Evolutionary conservation across 2,797 vertebrate genomes (phyloP).

Genomic region (Hybognathus amarus): DNA sequence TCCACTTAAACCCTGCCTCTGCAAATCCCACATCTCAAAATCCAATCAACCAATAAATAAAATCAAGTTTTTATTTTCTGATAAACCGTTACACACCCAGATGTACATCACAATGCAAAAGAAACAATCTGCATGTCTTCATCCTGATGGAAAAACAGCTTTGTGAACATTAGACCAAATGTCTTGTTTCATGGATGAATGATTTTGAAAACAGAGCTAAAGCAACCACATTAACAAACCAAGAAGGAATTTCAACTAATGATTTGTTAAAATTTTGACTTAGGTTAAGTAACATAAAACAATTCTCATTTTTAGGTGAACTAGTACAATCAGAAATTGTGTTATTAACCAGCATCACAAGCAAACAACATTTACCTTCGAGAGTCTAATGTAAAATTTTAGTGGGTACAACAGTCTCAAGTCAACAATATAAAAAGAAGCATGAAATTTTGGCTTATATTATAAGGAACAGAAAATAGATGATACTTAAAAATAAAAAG

Average conservation of each 20-base stretch:
- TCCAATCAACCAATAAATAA: not conserved
- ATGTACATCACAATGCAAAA: no score
- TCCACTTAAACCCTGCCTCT: no score
- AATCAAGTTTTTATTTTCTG: not conserved
- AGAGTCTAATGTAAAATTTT: not conserved
- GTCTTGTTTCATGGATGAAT: not conserved
- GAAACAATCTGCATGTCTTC: not conserved
- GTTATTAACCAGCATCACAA: not conserved
- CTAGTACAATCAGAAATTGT: not conserved
- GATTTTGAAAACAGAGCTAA: not conserved
- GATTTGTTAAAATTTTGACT: not conserved
- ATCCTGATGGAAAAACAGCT: not conserved
- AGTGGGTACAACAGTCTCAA: not conserved
- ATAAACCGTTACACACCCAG: no score
- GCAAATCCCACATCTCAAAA: not conserved
- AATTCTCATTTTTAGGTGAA: not conserved
- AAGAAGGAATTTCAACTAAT: not conserved
- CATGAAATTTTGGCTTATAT: constrained; percentile 7
- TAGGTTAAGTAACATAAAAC: not conserved
- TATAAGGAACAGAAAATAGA: constrained; percentile 67
- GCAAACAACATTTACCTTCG: not conserved
- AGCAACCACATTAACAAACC: not conserved
- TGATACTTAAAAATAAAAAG: not conserved
- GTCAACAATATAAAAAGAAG: constrained; percentile 17
- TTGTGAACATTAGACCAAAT: not conserved